Evolutionary conservation across 64 coral and sea anemone genomes (phyloP).

Genomic region (Catalaphyllia jardinei): DNA sequence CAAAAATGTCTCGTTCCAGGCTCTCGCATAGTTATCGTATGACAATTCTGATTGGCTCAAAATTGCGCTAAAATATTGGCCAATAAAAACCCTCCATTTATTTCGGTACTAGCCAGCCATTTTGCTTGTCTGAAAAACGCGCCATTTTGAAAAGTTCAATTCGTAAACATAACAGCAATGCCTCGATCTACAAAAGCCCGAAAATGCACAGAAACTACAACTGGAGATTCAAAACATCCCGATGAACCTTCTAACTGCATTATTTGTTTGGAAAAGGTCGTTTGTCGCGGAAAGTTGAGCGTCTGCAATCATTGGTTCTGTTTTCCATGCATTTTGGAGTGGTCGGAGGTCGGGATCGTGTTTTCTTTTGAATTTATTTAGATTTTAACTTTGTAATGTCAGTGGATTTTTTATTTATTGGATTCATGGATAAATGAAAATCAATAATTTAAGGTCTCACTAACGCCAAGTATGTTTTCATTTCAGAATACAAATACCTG

Average conservation of each 20-base stretch:
- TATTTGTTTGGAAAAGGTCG: slow-evolving; percentile 93
- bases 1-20: slow-evolving; percentile 94
- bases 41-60: slow-evolving; percentile 64
- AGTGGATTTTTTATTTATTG: not conserved
- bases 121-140: slow-evolving; percentile 57
- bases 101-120: slow-evolving; percentile 68
- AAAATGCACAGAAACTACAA: slow-evolving; percentile 8
- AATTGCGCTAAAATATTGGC: not conserved
- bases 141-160: slow-evolving; percentile 62
- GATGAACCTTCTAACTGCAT: slow-evolving; percentile 72
- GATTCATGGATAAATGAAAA: slow-evolving; percentile 7
- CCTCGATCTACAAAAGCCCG: not conserved
- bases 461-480: slow-evolving; percentile 32
- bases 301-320: slow-evolving; percentile 99
- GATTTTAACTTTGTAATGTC: not conserved
- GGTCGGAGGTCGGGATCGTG: slow-evolving; percentile 80
- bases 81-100: slow-evolving; percentile 69
- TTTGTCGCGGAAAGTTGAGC: slow-evolving; percentile 89
- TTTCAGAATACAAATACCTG: slow-evolving; percentile 98
- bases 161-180: slow-evolving; percentile 30
- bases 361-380: slow-evolving; percentile 7
- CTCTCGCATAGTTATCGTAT: not conserved
- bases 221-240: slow-evolving; percentile 1
- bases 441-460: slow-evolving; percentile 29
- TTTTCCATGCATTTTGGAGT: slow-evolving; percentile 88